Evolutionary conservation across 2,113 vertebrate species (phyloP).

Genomic region (Nipponia nippon): DNA sequence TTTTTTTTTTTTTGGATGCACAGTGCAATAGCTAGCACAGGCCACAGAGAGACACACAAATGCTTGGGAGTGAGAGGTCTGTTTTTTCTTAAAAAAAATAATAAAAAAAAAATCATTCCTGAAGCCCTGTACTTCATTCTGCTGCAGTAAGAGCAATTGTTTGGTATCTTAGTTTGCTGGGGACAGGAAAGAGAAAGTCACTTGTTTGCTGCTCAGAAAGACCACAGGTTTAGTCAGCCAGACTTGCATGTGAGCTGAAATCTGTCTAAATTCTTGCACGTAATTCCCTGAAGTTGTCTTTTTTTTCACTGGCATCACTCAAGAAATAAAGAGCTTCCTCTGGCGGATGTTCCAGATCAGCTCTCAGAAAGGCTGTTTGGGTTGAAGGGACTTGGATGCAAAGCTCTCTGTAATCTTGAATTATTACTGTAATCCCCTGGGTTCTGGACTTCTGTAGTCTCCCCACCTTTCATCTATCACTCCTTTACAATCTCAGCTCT

Average conservation of each 20-base stretch:
- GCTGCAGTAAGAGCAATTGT: not conserved
- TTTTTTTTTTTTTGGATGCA: no score
- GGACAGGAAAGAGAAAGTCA: not conserved
- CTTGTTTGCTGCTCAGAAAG: not conserved
- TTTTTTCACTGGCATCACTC: not conserved
- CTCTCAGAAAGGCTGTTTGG: not conserved
- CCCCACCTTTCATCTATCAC: not conserved
- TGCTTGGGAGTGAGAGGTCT: not conserved
- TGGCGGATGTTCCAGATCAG: not conserved
- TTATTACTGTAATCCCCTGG: not conserved
- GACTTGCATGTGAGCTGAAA: not conserved
- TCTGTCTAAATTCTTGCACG: not conserved
- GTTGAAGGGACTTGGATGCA: not conserved
- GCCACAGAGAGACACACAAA: not conserved
- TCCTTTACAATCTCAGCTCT: not conserved
- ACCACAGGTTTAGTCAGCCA: not conserved
- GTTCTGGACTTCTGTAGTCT: not conserved
- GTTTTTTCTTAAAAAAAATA: not conserved
- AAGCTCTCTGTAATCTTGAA: not conserved
- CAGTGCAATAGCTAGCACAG: not conserved
- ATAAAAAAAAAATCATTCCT: not conserved
- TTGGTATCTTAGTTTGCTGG: not conserved
- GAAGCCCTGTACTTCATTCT: not conserved
- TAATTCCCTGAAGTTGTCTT: not conserved
- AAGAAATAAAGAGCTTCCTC: not conserved